Percentiles rank a stretch among this genome's conserved stretches.
Evolutionary conservation across 2,888 invertebrate species (phyloP).

Genomic region (Gymnosoma rotundatum): DNA sequence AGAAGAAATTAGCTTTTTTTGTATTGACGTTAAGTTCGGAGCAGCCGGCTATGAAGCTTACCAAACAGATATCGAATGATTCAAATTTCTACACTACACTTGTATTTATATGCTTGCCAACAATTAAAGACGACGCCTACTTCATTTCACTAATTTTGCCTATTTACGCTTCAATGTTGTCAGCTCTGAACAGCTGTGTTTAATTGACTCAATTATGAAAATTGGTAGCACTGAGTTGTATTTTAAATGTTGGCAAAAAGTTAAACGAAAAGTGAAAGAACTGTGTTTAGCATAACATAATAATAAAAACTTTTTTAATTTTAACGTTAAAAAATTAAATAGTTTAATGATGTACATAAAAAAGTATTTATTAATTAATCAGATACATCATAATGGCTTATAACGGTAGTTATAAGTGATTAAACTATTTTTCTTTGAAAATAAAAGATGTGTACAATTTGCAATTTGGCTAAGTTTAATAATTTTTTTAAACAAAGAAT

Average conservation of each 20-base stretch:
- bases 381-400: too few species aligned
- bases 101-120: conserved; percentile 84
- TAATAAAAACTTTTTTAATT: too few species aligned
- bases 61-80: conserved; percentile 85
- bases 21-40: conserved; percentile 82
- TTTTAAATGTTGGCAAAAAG: conserved; percentile 32
- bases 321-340: too few species aligned
- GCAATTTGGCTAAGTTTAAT: too few species aligned
- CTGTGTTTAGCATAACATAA: background rate
- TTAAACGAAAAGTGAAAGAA: conserved; percentile 1
- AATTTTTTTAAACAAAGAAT: too few species aligned
- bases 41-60: conserved; percentile 87
- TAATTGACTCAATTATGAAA: background rate
- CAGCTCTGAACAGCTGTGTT: conserved; percentile 50
- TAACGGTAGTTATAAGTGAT: too few species aligned
- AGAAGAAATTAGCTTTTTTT: conserved; percentile 75
- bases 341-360: too few species aligned
- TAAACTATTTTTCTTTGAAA: too few species aligned
- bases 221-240: conserved; percentile 5
- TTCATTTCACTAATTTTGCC: conserved; percentile 56
- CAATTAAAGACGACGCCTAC: conserved; percentile 73
- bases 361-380: too few species aligned
- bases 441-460: too few species aligned
- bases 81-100: conserved; percentile 82
- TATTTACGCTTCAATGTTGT: conserved; percentile 25